Evolutionary conservation across 2,888 invertebrate species (phyloP), one percentile per base, ranked within the genome.

Genomic region (Crepidodera aurea): DNA sequence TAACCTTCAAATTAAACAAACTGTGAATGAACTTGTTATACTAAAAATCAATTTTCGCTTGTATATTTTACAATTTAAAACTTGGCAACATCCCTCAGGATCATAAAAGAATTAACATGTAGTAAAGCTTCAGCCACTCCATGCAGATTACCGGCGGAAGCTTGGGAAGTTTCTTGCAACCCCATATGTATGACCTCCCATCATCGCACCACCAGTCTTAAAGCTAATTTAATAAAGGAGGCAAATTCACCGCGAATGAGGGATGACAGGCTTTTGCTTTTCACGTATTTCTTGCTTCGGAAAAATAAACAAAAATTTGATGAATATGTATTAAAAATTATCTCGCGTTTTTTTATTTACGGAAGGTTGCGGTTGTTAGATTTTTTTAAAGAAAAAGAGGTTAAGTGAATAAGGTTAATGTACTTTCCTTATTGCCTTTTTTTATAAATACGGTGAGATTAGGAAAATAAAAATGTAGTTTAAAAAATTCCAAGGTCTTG

Each of bases 61-160:
- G n/a, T n/a, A n/a, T n/a, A n/a, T n/a, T n/a, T n/a, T n/a, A n/a
- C n/a, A n/a, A n/a, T n/a, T n/a, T n/a, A n/a, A 50, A 46, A 55
- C 50, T 18, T 56, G 55, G 61, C 61, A 61, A 51, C 61, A 50
- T 18, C 22, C 19, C 19, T 7, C 6, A 27, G 22, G 54, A 44
- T 73, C 70, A 74, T 73, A 71, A 46, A 1, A 13, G 27, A 48
- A 40, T 57, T 50, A 50, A 57, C 73, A 70, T 73, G 75, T 34
- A 74, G 71, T 74, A 66, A 70, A 73, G 72, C 66, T 62, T 51
- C 65, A 62, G 55, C 66, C 67, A 70, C 74, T 75, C 71, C 71
- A 77, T 76, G 74, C 74, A 77, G 77, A 77, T 77, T 76, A 77
- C 74, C 72, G 74, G 74, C 75, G 75, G 75, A 76, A 77, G 76